These are phyloP conservation scores for Rafetus swinhoei DNA, from an alignment of 2,113 vertebrate genomes.

Conservation along the genomic window DNA sequence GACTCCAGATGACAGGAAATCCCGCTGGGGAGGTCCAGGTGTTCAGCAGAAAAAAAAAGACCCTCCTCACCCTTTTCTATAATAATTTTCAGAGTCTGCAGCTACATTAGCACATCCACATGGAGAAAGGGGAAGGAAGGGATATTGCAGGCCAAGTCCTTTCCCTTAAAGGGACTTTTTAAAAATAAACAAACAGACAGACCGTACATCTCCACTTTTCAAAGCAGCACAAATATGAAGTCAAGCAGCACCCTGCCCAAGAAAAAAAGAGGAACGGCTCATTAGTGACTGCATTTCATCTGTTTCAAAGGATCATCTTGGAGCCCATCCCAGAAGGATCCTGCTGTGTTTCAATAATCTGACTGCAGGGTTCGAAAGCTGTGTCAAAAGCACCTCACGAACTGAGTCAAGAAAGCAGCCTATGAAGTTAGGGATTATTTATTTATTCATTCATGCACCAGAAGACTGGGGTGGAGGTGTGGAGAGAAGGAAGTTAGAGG, in stretches of 20 bases:
- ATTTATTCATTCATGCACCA: conserved; percentile 18
- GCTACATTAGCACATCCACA: neutral
- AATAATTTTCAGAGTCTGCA: conserved; percentile 7
- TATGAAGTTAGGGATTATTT: conserved; percentile 5
- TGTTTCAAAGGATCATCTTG: conserved; percentile 66
- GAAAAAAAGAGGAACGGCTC: conserved; percentile 19
- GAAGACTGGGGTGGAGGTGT: neutral
- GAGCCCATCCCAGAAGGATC: conserved; percentile 66
- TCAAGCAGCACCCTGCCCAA: conserved; percentile 12
- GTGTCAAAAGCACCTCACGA: conserved; percentile 41
- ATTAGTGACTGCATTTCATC: conserved; percentile 57
- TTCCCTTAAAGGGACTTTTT: neutral
- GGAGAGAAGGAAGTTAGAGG: neutral
- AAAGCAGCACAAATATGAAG: conserved; percentile 25
- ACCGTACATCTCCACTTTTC: conserved; percentile 15
- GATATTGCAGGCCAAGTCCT: neutral
- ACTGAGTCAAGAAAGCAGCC: conserved; percentile 28
- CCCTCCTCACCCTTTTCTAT: neutral
- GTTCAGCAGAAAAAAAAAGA: neutral
- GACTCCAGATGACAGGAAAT: conserved; percentile 53
- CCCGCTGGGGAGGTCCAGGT: conserved; percentile 65
- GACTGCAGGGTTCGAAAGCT: neutral
- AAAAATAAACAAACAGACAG: conserved; percentile 22
- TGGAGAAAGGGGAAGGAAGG: neutral
- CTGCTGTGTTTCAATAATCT: conserved; percentile 68